A percentile compares a stretch with the other conserved stretches of the same genome.
phyloP scores from a whole-genome alignment of 1,140 invertebrate genomes.

The Metopolophium dirhodum region DNA sequence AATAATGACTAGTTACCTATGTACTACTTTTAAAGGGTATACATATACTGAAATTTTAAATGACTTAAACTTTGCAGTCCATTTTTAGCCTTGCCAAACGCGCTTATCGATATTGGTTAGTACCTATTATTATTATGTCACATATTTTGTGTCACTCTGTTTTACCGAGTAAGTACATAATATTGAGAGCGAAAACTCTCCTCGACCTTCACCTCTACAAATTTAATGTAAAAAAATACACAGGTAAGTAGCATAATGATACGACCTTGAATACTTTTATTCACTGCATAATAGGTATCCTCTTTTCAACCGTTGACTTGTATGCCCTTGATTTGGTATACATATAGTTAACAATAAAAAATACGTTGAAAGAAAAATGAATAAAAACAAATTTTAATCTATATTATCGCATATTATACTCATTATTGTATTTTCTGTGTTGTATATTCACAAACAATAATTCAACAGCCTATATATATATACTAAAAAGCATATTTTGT shows the following conservation, averaged over 20 bases:
- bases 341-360: slow-evolving; percentile 40
- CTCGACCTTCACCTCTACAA: slow-evolving; percentile 27
- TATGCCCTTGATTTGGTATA: slow-evolving; percentile 34
- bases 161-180: slow-evolving; percentile 6
- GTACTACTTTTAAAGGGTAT: neutral
- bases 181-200: neutral
- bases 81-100: neutral
- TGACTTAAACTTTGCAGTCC: neutral
- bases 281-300: slow-evolving; percentile 30
- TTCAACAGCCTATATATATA: neutral
- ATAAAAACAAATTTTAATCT: slow-evolving; percentile 7
- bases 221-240: slow-evolving; percentile 18
- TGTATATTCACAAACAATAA: slow-evolving; percentile 5
- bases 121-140: neutral
- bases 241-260: slow-evolving; percentile 20
- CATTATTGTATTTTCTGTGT: neutral
- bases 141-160: neutral
- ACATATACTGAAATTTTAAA: neutral
- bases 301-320: slow-evolving; percentile 21
- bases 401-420: slow-evolving; percentile 13
- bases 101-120: neutral
- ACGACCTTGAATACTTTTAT: slow-evolving; percentile 43
- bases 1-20: neutral
- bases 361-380: slow-evolving; percentile 40
- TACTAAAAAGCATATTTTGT: neutral